phyloP scores from a whole-genome alignment of 2,888 invertebrate species.

The Agrilus cyanescens region DNA sequence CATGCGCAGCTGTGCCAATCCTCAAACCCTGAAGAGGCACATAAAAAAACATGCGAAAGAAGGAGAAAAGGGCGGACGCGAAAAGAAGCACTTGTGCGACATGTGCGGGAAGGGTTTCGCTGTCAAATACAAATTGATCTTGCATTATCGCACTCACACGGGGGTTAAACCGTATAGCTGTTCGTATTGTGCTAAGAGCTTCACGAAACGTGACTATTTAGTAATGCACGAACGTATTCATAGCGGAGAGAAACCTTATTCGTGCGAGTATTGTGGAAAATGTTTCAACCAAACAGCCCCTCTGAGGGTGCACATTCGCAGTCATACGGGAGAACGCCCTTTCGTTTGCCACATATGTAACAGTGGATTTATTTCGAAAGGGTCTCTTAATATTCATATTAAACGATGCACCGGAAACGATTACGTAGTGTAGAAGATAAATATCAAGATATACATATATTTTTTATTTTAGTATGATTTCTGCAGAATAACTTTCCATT shows the following conservation, averaged over 20 bases:
- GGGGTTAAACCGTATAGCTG: constrained; percentile 37
- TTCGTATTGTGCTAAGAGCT: constrained; percentile 35
- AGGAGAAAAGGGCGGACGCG: constrained; percentile 17
- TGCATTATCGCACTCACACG: constrained; percentile 40
- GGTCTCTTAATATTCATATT: constrained; percentile 43
- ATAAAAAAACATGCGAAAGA: constrained; percentile 29
- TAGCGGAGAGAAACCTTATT: constrained; percentile 47
- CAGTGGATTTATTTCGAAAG: constrained; percentile 45
- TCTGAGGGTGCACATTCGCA: constrained; percentile 46
- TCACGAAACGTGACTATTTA: constrained; percentile 46
- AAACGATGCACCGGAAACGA: constrained; percentile 28
- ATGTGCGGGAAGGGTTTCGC: constrained; percentile 42
- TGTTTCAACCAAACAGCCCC: constrained; percentile 47
- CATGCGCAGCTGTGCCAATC: constrained; percentile 28
- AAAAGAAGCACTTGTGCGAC: constrained; percentile 38
- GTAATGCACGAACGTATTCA: constrained; percentile 47
- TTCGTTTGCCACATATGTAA: constrained; percentile 42
- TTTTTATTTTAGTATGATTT: no score
- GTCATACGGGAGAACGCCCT: constrained; percentile 44
- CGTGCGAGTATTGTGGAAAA: constrained; percentile 45
- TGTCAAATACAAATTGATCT: constrained; percentile 36
- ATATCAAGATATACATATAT: no score
- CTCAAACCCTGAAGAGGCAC: constrained; percentile 27
- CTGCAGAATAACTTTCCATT: not conserved
- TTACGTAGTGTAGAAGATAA: not conserved